phyloP scores from a whole-genome alignment of 2,888 invertebrate genomes.

The Sisyra nigra region DNA sequence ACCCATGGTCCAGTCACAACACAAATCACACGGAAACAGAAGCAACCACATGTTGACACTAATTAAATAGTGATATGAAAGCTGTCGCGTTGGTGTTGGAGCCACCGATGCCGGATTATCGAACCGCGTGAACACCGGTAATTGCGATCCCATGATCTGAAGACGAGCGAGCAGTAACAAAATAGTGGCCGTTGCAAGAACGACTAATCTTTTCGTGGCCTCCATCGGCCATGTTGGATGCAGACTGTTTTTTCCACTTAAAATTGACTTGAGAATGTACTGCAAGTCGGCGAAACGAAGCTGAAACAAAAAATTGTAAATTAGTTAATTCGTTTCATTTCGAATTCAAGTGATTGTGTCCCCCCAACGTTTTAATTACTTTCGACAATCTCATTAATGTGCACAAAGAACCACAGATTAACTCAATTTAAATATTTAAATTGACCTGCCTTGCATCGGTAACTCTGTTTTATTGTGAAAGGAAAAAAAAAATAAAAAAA shows the following conservation, averaged over 20 bases:
- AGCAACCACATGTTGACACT: conserved; percentile 83
- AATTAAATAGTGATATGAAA: conserved; percentile 86
- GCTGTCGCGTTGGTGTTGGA: conserved; percentile 62
- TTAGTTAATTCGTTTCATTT: background rate
- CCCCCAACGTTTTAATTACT: too few species aligned
- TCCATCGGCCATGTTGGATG: conserved; percentile 42
- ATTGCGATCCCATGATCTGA: conserved; percentile 90
- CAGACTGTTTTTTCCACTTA: conserved; percentile 36
- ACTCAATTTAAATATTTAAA: too few species aligned
- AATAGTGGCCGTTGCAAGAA: conserved; percentile 65
- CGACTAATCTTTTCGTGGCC: conserved; percentile 58
- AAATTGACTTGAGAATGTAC: conserved; percentile 28
- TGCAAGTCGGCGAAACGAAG: conserved; percentile 31
- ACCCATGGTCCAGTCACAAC: conserved; percentile 99
- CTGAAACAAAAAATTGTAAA: conserved; percentile 20
- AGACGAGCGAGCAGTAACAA: conserved; percentile 69
- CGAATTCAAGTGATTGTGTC: too few species aligned
- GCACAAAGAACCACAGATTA: too few species aligned
- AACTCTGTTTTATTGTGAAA: too few species aligned
- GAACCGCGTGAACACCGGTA: conserved; percentile 90
- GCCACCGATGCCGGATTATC: conserved; percentile 95
- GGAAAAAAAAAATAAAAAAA: too few species aligned
- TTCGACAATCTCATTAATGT: too few species aligned
- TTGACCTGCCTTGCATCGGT: too few species aligned
- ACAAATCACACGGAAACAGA: conserved; percentile 74